Conservation (phyloP, 2,888 invertebrate species). For the Platycnemis pennipes region DNA sequence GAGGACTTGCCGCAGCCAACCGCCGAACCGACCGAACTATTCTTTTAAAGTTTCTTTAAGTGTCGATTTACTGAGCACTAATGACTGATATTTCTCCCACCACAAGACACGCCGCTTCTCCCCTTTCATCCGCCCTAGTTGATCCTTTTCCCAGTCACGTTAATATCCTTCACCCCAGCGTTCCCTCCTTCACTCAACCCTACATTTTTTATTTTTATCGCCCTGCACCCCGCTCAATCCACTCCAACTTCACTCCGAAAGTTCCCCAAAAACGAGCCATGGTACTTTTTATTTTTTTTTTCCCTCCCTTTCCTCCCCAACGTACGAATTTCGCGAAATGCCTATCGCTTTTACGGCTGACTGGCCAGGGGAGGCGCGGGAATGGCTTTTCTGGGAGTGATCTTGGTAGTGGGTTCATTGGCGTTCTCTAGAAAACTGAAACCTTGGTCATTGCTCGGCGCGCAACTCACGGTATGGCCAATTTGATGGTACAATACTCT, state of each 20-base stretch:
- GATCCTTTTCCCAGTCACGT: not conserved
- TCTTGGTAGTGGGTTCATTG: not conserved
- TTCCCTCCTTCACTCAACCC: not conserved
- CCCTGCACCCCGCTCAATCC: not conserved
- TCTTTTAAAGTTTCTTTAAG: conserved; percentile 41
- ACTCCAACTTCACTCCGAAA: not conserved
- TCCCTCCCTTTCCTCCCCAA: not conserved
- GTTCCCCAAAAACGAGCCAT: conserved; percentile 3
- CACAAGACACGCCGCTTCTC: not conserved
- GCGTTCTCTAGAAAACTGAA: not conserved
- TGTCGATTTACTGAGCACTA: conserved; percentile 50
- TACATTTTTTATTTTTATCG: not conserved
- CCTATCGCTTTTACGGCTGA: conserved; percentile 7
- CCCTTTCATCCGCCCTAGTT: not conserved
- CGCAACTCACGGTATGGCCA: not conserved
- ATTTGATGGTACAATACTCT: not conserved
- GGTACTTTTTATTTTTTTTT: not conserved
- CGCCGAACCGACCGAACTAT: not conserved
- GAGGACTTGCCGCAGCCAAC: not conserved
- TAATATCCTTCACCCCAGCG: not conserved
- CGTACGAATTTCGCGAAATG: conserved; percentile 44
- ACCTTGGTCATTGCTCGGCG: not conserved
- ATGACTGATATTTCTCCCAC: conserved; percentile 55
- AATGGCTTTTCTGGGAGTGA: not conserved
- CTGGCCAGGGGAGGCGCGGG: not conserved